phyloP scores from a whole-genome alignment of 2,888 invertebrate genomes.

The Scaptomyza flava region DNA sequence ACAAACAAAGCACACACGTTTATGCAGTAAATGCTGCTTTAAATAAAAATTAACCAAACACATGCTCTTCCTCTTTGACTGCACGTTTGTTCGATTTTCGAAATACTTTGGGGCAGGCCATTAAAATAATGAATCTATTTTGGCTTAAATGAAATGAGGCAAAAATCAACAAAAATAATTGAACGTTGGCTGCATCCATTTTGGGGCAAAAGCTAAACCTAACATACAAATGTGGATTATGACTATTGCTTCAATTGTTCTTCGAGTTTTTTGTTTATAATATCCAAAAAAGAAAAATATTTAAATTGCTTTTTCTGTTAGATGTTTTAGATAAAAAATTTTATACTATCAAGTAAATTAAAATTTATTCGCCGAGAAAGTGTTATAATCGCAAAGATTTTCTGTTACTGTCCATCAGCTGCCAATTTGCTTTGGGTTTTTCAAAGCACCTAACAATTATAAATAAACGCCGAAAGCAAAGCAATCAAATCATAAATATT shows the following conservation, averaged over 20 bases:
- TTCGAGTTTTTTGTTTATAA: background rate
- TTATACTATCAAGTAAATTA: background rate
- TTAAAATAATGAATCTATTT: slow-evolving; percentile 78
- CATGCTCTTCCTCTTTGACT: slow-evolving; percentile 1
- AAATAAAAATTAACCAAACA: slow-evolving; percentile 31
- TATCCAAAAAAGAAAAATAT: background rate
- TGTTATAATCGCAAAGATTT: background rate
- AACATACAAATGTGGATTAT: slow-evolving; percentile 3
- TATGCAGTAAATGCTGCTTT: slow-evolving; percentile 34
- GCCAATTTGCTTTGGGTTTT: slow-evolving; percentile 11
- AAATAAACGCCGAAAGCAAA: slow-evolving; percentile 47
- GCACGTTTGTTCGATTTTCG: slow-evolving; percentile 57
- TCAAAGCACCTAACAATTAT: slow-evolving; percentile 17
- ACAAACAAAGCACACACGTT: slow-evolving; percentile 12
- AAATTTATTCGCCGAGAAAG: too few species aligned
- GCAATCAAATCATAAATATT: slow-evolving; percentile 59
- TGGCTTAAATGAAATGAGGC: slow-evolving; percentile 46
- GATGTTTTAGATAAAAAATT: background rate
- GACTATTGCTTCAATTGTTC: background rate
- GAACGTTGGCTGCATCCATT: slow-evolving; percentile 54
- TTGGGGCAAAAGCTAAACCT: slow-evolving; percentile 40
- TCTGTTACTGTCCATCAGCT: background rate
- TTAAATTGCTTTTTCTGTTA: background rate
- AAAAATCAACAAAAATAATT: slow-evolving; percentile 46
- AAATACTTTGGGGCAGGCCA: slow-evolving; percentile 74